phyloP scores from a whole-genome alignment of 2,888 invertebrate species.

The Lasioglossum marginatum region DNA sequence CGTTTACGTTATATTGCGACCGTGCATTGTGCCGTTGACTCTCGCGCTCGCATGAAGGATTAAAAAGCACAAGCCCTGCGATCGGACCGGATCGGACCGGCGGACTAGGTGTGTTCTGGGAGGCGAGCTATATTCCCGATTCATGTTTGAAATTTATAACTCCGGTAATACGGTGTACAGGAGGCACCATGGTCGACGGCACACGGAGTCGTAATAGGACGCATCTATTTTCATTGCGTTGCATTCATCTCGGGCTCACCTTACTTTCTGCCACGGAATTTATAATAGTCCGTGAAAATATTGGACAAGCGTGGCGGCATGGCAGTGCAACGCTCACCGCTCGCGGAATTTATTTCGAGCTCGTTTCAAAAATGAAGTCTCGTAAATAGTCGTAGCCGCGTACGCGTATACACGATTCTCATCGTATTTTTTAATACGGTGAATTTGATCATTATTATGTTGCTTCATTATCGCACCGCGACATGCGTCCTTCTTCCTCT shows the following conservation, averaged over 20 bases:
- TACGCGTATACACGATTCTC: neutral
- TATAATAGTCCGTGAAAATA: slow-evolving; percentile 17
- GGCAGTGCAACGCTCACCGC: neutral
- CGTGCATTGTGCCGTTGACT: slow-evolving; percentile 9
- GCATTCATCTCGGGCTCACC: slow-evolving; percentile 25
- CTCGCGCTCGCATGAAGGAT: slow-evolving; percentile 33
- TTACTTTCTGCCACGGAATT: slow-evolving; percentile 20
- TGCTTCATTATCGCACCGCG: neutral
- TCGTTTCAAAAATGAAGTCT: neutral
- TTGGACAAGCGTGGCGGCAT: neutral
- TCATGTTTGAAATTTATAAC: slow-evolving; percentile 42
- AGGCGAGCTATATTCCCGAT: slow-evolving; percentile 8
- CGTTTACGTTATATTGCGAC: slow-evolving; percentile 38
- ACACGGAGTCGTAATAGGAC: slow-evolving; percentile 20
- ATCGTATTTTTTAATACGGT: neutral
- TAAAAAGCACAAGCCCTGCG: slow-evolving; percentile 35
- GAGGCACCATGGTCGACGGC: neutral
- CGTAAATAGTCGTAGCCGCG: neutral
- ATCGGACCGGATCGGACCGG: neutral
- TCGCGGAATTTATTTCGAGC: neutral
- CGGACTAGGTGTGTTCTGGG: neutral
- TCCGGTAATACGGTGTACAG: slow-evolving; percentile 3
- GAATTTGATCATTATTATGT: neutral
- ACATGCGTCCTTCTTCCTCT: neutral
- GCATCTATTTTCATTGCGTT: slow-evolving; percentile 32